Evolutionary conservation across 2,797 vertebrate species (phyloP), one percentile per base, ranked within the genome.

Genomic region (Nannoperca obscura): DNA sequence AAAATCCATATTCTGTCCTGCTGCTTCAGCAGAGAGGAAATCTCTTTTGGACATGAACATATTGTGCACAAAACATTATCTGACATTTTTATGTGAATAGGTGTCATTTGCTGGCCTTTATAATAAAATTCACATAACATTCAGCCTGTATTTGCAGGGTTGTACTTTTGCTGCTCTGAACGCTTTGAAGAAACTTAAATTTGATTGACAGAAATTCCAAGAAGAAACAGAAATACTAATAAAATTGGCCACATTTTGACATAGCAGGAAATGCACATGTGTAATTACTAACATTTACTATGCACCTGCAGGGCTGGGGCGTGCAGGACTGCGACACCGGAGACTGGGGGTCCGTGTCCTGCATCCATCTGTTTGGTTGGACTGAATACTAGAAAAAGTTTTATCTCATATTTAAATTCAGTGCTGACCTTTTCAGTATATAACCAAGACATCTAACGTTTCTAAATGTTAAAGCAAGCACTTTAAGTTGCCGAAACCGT

Each of bases 231-330:
- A 22, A 63, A 70, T 40, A 5, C 36, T 36, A 36, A 36, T 36
- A 36, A 36, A 34, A 27, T 20, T 7, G 0, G 20, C 20, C 47
- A 22, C 17, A 3, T 30, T 50, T 38, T 66, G 22, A 49, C 61
- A 7, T 17, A 38, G 36, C 12, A 19, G 11, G 42, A 38, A 60
- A 47, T n/a, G 4, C n/a, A 38, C 24, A 59, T 1, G 1, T 53
- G 12, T 38, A 30, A 53, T 62, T 52, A 50, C 52, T 73, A 46
- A 63, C 7, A 22, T 38, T 50, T 55, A 32, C 58, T 36, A 61
- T 38, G 36, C 36, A 58, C 42, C 50, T 73, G 62, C 55, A 71
- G 10, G 11, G 13, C 44, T 10, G 12, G 27, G 6, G 62, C 5
- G 3, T 38, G 13, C 59, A 40, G 19, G 40, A 30, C 32, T 58